phyloP scores from a whole-genome alignment of 2,888 invertebrate species.

The Ptychoptera contaminata region DNA sequence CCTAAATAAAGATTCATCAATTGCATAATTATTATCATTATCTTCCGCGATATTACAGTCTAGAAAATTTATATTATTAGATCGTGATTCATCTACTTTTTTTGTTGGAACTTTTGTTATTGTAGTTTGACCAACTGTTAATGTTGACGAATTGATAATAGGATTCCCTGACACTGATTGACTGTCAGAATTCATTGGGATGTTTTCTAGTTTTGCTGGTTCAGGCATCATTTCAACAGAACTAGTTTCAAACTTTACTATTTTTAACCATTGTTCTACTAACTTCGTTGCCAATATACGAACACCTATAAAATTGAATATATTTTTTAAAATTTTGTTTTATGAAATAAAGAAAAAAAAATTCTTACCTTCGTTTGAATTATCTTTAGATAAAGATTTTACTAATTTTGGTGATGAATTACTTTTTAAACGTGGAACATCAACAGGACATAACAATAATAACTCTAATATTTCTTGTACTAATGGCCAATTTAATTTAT shows the following conservation, averaged over 20 bases:
- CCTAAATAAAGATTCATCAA: too few species aligned
- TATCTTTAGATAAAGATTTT: slow-evolving; percentile 71
- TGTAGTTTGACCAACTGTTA: background rate
- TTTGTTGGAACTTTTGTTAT: background rate
- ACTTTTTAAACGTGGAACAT: slow-evolving; percentile 75
- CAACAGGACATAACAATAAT: slow-evolving; percentile 73
- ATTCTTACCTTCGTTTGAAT: slow-evolving; percentile 60
- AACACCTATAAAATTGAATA: slow-evolving; percentile 38
- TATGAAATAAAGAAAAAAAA: slow-evolving; percentile 9
- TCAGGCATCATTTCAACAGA: slow-evolving; percentile 1
- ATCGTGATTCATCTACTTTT: background rate
- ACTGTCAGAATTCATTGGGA: slow-evolving; percentile 27
- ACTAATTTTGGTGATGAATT: slow-evolving; percentile 87
- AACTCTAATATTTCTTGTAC: slow-evolving; percentile 76
- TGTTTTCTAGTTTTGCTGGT: slow-evolving; percentile 8
- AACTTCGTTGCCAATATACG: slow-evolving; percentile 61
- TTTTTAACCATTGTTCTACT: slow-evolving; percentile 80
- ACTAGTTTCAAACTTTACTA: slow-evolving; percentile 61
- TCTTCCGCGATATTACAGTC: background rate
- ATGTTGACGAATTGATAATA: background rate
- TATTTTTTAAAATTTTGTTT: background rate
- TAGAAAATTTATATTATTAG: background rate
- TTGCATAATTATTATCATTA: background rate
- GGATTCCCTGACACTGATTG: slow-evolving; percentile 11
- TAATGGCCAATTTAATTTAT: slow-evolving; percentile 70